phyloP scores from a whole-genome alignment of 2,888 invertebrate species.

The Tolmerus cingulatus region DNA sequence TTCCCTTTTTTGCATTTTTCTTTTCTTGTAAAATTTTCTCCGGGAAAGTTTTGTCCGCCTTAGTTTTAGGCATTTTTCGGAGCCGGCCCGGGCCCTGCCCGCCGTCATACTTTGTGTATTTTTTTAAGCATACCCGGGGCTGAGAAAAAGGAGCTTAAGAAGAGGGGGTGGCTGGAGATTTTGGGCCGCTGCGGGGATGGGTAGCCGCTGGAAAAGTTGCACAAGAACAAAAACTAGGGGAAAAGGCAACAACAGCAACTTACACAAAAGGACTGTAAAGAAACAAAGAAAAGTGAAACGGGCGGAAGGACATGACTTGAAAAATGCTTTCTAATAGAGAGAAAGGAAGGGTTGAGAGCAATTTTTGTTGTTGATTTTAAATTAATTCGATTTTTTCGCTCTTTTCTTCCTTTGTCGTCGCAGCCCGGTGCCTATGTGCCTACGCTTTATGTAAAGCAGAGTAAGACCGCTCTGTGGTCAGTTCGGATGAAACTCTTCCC shows the following conservation, averaged over 20 bases:
- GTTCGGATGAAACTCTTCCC: neutral
- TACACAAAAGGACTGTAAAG: slow-evolving; percentile 41
- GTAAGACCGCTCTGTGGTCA: neutral
- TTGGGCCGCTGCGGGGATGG: neutral
- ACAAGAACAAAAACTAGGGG: slow-evolving; percentile 32
- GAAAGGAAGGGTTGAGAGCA: slow-evolving; percentile 43
- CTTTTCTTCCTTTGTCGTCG: slow-evolving; percentile 28
- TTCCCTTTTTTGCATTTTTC: slow-evolving; percentile 7
- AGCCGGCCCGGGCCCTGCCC: neutral
- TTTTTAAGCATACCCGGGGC: slow-evolving; percentile 44
- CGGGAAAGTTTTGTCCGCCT: slow-evolving; percentile 21
- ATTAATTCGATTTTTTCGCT: slow-evolving; percentile 46
- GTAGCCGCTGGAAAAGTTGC: slow-evolving; percentile 17
- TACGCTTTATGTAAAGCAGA: slow-evolving; percentile 17
- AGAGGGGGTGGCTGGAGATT: neutral
- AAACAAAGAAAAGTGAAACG: slow-evolving; percentile 46
- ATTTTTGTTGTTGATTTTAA: slow-evolving; percentile 48
- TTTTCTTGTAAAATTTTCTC: slow-evolving; percentile 26
- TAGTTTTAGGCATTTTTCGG: slow-evolving; percentile 36
- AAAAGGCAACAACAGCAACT: slow-evolving; percentile 36
- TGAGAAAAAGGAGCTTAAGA: slow-evolving; percentile 31
- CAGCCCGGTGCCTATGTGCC: neutral
- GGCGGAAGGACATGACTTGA: slow-evolving; percentile 49
- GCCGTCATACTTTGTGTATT: slow-evolving; percentile 38
- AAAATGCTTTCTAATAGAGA: slow-evolving; percentile 47